Conservation (phyloP, 2,797 vertebrate genomes). For the Pitangus sulphuratus region DNA sequence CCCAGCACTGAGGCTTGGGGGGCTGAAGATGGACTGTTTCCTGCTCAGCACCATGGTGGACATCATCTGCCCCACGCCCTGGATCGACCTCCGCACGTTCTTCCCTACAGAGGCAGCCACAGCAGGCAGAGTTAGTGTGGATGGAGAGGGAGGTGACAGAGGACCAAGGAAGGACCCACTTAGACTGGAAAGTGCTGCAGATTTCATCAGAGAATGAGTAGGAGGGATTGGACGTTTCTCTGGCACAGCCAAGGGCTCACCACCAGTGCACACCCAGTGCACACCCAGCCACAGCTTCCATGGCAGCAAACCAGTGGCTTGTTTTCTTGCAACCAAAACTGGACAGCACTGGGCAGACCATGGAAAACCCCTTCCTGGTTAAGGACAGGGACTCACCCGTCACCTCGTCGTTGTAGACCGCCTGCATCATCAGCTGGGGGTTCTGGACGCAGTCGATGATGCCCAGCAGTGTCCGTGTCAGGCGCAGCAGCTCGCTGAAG, state of each 20-base stretch:
- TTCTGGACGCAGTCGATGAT: constrained; percentile 95
- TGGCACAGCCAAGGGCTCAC: background rate
- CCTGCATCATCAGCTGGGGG: constrained; percentile 76
- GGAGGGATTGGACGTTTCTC: background rate
- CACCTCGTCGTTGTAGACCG: constrained; percentile 82
- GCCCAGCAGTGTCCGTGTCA: constrained; percentile 92
- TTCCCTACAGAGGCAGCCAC: constrained; percentile 79
- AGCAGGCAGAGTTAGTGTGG: background rate
- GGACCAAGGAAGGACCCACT: background rate
- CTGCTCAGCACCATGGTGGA: constrained; percentile 97
- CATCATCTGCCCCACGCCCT: constrained; percentile 97
- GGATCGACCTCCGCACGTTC: constrained; percentile 93
- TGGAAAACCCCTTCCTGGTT: background rate
- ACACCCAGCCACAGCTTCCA: background rate
- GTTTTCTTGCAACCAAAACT: background rate
- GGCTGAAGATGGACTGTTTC: constrained; percentile 88
- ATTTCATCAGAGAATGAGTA: background rate
- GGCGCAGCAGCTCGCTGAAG: constrained; percentile 94
- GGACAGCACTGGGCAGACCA: background rate
- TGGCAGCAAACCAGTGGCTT: rapidly evolving
- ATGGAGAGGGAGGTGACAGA: background rate
- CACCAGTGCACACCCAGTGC: background rate
- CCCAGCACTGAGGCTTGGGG: constrained; percentile 67
- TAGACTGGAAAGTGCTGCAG: background rate
- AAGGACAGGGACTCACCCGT: constrained; percentile 72